phyloP scores from a whole-genome alignment of 2,888 invertebrate genomes.

The Drosophila niveifrons region DNA sequence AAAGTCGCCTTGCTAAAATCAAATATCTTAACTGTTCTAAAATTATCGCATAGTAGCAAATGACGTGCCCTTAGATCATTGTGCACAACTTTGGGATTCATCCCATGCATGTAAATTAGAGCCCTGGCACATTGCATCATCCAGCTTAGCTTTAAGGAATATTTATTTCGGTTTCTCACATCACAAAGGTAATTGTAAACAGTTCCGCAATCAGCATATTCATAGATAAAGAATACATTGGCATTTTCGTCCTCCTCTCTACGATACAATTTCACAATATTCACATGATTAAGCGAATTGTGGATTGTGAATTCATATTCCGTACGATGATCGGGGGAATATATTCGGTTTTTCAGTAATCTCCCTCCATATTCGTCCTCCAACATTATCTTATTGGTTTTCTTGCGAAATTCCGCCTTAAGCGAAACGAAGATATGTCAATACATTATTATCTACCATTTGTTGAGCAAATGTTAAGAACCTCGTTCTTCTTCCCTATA shows the following conservation, averaged over 20 bases:
- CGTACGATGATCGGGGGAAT: too few species aligned
- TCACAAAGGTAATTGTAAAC: constrained; percentile 1
- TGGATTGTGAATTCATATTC: too few species aligned
- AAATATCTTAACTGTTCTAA: not conserved
- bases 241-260: not conserved
- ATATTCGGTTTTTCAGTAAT: too few species aligned
- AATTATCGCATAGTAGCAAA: constrained; percentile 2
- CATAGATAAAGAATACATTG: not conserved
- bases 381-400: too few species aligned
- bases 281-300: not conserved
- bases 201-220: constrained; percentile 5
- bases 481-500: too few species aligned
- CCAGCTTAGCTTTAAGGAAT: constrained; percentile 10
- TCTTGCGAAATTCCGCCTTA: too few species aligned
- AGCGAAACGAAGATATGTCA: too few species aligned
- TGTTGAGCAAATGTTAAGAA: too few species aligned
- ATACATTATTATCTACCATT: too few species aligned
- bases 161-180: not conserved
- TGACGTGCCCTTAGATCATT: constrained; percentile 8
- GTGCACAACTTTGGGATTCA: constrained; percentile 5
- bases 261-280: constrained; percentile 2
- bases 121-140: constrained; percentile 16
- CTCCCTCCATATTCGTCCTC: too few species aligned
- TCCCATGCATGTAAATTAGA: constrained; percentile 8
- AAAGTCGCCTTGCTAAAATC: constrained; percentile 6